phyloP scores from a whole-genome alignment of 2,113 vertebrate species.

The Dolichallabes microphthalmus region DNA sequence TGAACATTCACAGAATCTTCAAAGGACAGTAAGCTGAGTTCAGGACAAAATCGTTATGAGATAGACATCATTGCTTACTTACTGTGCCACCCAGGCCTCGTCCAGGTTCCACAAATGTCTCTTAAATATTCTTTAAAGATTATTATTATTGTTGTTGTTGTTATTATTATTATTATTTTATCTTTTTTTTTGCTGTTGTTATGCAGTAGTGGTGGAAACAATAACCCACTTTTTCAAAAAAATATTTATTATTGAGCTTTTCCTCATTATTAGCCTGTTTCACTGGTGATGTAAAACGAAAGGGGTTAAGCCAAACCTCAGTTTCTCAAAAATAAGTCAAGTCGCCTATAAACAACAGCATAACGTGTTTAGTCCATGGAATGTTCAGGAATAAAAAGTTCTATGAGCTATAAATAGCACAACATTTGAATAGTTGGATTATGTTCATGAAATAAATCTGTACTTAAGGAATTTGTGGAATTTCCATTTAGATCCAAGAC shows the following conservation, averaged over 20 bases:
- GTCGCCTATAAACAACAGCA: not conserved
- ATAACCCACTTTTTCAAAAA: not conserved
- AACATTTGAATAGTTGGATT: not conserved
- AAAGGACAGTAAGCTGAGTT: too few species aligned
- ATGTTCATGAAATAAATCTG: conserved; percentile 13
- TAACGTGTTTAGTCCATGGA: not conserved
- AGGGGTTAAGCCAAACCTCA: not conserved
- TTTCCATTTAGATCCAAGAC: not conserved
- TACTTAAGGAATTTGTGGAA: not conserved
- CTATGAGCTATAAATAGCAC: not conserved
- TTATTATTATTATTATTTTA: too few species aligned
- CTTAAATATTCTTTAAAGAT: not conserved
- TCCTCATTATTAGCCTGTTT: not conserved
- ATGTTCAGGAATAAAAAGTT: not conserved
- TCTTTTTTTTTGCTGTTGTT: too few species aligned
- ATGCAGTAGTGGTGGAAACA: not conserved
- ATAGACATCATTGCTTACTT: not conserved
- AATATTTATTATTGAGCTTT: not conserved
- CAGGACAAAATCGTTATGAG: not conserved
- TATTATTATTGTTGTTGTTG: too few species aligned
- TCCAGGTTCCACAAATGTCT: not conserved
- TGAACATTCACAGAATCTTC: not conserved
- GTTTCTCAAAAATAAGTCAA: not conserved
- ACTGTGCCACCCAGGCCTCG: not conserved
- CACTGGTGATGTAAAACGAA: not conserved